These are phyloP conservation scores for Antechinus stuartii DNA, from an alignment of 2,113 vertebrate genomes.

Conservation along the genomic window DNA sequence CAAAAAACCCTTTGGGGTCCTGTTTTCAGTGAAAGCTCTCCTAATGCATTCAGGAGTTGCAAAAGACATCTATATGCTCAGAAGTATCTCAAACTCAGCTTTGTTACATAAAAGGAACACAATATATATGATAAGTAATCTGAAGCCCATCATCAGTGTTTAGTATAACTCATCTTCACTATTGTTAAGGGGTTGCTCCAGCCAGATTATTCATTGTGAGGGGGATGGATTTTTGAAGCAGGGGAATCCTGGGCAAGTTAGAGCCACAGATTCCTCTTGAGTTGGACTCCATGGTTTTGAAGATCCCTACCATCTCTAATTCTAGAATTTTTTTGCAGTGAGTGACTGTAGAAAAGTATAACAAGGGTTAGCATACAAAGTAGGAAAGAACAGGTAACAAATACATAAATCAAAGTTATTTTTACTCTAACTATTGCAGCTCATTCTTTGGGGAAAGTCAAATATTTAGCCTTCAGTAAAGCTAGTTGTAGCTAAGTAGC, in stretches of 20 bases:
- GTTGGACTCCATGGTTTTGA: neutral
- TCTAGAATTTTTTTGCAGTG: neutral
- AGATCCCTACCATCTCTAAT: neutral
- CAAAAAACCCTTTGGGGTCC: neutral
- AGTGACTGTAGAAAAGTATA: neutral
- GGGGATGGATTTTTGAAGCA: conserved; percentile 14
- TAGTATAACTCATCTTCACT: neutral
- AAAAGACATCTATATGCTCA: neutral
- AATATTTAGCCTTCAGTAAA: neutral
- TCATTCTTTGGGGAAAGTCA: conserved; percentile 25
- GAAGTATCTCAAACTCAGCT: neutral
- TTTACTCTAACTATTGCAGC: conserved; percentile 14
- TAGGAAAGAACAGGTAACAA: conserved; percentile 1
- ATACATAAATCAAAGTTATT: conserved; percentile 12
- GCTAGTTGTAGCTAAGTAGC: neutral
- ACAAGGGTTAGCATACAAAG: conserved; percentile 30
- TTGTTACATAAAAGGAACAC: neutral
- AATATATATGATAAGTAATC: neutral
- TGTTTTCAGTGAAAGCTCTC: neutral
- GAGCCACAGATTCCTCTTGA: neutral
- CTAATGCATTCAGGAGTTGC: neutral
- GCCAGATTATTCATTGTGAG: conserved; percentile 17
- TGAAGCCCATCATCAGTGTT: neutral
- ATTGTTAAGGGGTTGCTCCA: conserved; percentile 4
- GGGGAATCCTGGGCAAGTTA: neutral